These are phyloP conservation scores for Coecobrya sp. DNA, from an alignment of 2,888 invertebrate genomes.

Conservation along the genomic window DNA sequence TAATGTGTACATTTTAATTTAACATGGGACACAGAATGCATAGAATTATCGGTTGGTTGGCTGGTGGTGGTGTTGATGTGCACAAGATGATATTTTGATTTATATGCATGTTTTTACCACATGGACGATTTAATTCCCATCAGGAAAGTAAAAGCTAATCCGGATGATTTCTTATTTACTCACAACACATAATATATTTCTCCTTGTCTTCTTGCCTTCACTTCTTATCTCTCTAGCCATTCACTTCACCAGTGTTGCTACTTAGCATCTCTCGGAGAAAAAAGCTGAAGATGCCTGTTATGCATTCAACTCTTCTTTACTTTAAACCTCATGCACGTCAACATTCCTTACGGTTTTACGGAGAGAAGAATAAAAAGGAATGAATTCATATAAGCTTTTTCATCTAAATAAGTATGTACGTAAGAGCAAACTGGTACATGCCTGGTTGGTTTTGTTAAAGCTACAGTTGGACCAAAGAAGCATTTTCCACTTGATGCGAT, in stretches of 20 bases:
- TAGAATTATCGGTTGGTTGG: too few relatives aligned
- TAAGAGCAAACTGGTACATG: neutral
- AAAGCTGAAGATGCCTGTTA: neutral
- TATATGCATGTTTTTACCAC: conserved; percentile 55
- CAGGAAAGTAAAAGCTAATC: conserved; percentile 64
- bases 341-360: conserved; percentile 20
- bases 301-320: neutral
- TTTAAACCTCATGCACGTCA: conserved; percentile 20
- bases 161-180: conserved; percentile 51
- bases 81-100: conserved; percentile 55
- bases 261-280: conserved; percentile 2
- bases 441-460: conserved; percentile 17
- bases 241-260: neutral
- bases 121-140: conserved; percentile 66
- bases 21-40: too few relatives aligned
- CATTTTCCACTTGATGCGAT: conserved; percentile 47
- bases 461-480: conserved; percentile 33
- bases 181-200: conserved; percentile 57
- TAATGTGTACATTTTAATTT: neutral
- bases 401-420: neutral
- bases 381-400: conserved; percentile 6
- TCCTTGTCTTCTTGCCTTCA: conserved; percentile 33
- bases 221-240: conserved; percentile 42
- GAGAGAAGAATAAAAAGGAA: neutral
- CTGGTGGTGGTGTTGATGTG: conserved; percentile 36